Evolutionary conservation across 2,797 vertebrate genomes (phyloP).

Genomic region (Pagetopsis macropterus): DNA sequence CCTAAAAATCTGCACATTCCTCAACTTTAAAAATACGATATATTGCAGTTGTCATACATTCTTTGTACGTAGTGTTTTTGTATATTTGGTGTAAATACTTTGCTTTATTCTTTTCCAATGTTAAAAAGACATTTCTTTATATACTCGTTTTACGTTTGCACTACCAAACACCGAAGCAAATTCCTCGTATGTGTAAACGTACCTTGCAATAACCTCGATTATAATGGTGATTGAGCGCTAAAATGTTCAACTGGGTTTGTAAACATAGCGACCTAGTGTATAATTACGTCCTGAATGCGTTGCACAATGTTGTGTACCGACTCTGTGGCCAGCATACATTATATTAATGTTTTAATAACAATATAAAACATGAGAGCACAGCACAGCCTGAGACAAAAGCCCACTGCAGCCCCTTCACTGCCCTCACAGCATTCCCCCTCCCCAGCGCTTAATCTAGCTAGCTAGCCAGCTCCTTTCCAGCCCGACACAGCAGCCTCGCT

Average conservation of each 20-base stretch:
- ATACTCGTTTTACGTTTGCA: too few relatives aligned
- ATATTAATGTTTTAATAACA: conserved; percentile 28
- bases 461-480: conserved; percentile 62
- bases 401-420: conserved; percentile 77
- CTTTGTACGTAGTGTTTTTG: too few relatives aligned
- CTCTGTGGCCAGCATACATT: background rate
- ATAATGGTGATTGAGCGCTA: conserved; percentile 39
- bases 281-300: background rate
- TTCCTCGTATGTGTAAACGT: too few relatives aligned
- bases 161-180: too few relatives aligned
- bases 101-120: too few relatives aligned
- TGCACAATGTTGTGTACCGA: background rate
- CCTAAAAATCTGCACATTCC: too few relatives aligned
- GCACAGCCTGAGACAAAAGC: conserved; percentile 84
- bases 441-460: conserved; percentile 68
- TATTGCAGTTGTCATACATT: too few relatives aligned
- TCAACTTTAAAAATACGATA: too few relatives aligned
- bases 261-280: conserved; percentile 36
- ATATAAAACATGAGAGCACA: conserved; percentile 41
- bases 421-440: conserved; percentile 70
- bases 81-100: too few relatives aligned
- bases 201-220: too few relatives aligned
- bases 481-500: conserved; percentile 42
- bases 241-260: conserved; percentile 52
- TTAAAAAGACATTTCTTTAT: too few relatives aligned